Conservation (phyloP, 2,888 invertebrate genomes). For the Archaeoteleia sp. region DNA sequence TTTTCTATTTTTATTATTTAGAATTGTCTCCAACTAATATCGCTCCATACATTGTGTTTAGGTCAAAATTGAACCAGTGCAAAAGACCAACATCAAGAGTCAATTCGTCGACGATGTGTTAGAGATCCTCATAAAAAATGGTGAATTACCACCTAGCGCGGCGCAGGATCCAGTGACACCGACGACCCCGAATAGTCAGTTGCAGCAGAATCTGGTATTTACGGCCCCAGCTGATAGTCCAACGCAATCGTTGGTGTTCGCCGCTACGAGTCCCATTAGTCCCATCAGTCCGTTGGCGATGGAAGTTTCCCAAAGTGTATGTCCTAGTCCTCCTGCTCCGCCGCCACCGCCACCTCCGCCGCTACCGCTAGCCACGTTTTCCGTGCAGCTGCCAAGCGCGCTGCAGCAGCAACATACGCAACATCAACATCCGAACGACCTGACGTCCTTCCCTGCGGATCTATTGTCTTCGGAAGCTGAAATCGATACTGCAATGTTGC, state of each 20-base stretch:
- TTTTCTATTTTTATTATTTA: no score
- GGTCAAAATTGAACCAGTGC: conserved; percentile 73
- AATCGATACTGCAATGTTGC: conserved; percentile 72
- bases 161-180: conserved; percentile 83
- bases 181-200: conserved; percentile 75
- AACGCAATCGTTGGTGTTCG: conserved; percentile 67
- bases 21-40: no score
- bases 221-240: conserved; percentile 70
- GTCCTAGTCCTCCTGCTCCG: conserved; percentile 66
- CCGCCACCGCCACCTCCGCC: conserved; percentile 71
- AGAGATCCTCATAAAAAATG: conserved; percentile 94
- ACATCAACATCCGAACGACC: conserved; percentile 59
- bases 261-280: conserved; percentile 67
- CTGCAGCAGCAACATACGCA: conserved; percentile 66
- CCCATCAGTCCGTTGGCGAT: conserved; percentile 69
- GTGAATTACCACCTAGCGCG: conserved; percentile 92
- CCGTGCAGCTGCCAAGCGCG: conserved; percentile 70
- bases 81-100: conserved; percentile 78
- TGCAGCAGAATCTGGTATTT: conserved; percentile 72
- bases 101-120: conserved; percentile 94
- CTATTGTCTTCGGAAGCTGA: conserved; percentile 74
- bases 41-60: no score
- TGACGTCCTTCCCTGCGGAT: conserved; percentile 64
- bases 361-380: conserved; percentile 72
- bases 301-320: conserved; percentile 68